Percentiles rank a stretch among this genome's conserved stretches.
These are phyloP conservation scores for Oreocharis arfaki DNA, from an alignment of 2,113 vertebrate genomes.

Conservation along the genomic window DNA sequence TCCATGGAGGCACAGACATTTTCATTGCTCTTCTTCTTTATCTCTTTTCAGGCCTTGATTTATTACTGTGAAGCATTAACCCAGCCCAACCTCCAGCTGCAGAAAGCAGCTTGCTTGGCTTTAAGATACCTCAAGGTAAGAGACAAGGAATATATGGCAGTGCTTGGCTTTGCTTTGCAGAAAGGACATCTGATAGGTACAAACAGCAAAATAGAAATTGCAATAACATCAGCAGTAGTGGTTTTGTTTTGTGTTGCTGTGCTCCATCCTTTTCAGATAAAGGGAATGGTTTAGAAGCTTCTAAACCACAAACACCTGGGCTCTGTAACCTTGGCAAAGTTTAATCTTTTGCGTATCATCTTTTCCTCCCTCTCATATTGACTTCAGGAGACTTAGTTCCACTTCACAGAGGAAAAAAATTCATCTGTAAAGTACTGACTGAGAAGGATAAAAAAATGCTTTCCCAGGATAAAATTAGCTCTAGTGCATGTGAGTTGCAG, in stretches of 20 bases:
- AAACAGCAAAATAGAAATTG: neutral
- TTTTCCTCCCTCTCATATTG: neutral
- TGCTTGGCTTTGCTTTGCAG: neutral
- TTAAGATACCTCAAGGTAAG: constrained; percentile 89
- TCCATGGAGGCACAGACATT: neutral
- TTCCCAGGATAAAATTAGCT: neutral
- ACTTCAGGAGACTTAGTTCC: neutral
- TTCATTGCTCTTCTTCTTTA: neutral
- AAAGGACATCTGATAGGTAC: neutral
- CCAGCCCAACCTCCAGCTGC: constrained; percentile 80
- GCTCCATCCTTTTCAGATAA: neutral
- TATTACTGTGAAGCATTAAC: constrained; percentile 89
- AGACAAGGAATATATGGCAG: neutral
- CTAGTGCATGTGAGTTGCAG: neutral
- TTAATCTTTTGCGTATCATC: neutral
- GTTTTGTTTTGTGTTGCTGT: neutral
- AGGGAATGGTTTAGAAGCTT: neutral
- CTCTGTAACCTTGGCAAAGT: neutral
- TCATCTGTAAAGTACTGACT: neutral
- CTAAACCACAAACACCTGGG: neutral
- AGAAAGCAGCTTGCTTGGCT: constrained; percentile 88
- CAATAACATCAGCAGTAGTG: neutral
- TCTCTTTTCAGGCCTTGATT: constrained; percentile 82
- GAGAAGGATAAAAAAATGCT: neutral
- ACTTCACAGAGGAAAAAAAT: neutral